Conservation (phyloP, 1,140 invertebrate species). For the Drosophila elegans region DNA sequence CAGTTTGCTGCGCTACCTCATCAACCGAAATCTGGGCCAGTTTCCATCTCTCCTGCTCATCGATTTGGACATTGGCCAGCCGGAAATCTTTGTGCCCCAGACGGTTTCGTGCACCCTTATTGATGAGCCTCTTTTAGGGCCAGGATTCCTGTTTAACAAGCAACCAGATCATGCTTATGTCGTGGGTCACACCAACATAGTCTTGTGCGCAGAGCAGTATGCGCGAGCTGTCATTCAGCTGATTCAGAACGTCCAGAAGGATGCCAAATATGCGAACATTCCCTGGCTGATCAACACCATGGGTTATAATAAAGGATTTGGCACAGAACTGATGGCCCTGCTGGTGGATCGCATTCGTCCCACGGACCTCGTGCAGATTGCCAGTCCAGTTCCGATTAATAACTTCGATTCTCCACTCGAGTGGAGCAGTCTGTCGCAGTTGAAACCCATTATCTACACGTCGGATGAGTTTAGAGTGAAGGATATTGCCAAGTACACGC, state of each 20-base stretch:
- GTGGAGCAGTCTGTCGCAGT: constrained; percentile 67
- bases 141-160: constrained; percentile 86
- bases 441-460: constrained; percentile 54
- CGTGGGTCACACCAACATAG: constrained; percentile 86
- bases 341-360: constrained; percentile 85
- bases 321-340: constrained; percentile 85
- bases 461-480: constrained; percentile 21
- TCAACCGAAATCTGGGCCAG: constrained; percentile 87
- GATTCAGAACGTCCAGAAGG: constrained; percentile 64
- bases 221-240: constrained; percentile 85
- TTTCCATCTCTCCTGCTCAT: constrained; percentile 86
- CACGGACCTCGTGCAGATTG: constrained; percentile 86
- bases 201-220: constrained; percentile 85
- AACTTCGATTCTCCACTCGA: constrained; percentile 85
- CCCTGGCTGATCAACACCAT: constrained; percentile 89
- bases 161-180: constrained; percentile 81
- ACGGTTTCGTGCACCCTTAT: constrained; percentile 88
- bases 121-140: constrained; percentile 88
- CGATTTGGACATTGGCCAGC: constrained; percentile 92
- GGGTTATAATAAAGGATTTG: constrained; percentile 87
- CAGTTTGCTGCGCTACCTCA: constrained; percentile 87
- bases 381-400: constrained; percentile 83
- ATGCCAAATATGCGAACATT: constrained; percentile 69
- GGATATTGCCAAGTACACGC: constrained; percentile 22
- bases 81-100: constrained; percentile 90